phyloP scores from a whole-genome alignment of 2,888 invertebrate genomes.

The Agonopterix arenella region DNA sequence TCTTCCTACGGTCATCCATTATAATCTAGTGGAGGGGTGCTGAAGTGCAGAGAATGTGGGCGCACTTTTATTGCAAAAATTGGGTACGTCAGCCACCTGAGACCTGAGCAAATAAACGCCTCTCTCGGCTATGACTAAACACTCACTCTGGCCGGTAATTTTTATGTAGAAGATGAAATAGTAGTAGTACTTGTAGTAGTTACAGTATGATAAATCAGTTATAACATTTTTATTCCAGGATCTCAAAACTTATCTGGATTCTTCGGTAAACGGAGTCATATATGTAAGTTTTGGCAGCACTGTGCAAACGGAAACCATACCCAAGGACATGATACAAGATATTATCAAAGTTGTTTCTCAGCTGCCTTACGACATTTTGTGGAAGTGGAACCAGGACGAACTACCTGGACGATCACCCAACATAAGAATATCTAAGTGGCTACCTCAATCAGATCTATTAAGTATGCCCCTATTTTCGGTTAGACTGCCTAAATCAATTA shows the following conservation, averaged over 20 bases:
- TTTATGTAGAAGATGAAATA: no score
- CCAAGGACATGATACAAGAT: slow-evolving; percentile 25
- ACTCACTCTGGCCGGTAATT: no score
- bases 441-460: slow-evolving; percentile 32
- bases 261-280: neutral
- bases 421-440: slow-evolving; percentile 39
- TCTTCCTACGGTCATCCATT: no score
- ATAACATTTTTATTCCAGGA: neutral
- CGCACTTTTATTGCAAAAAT: no score
- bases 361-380: slow-evolving; percentile 37
- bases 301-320: neutral
- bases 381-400: slow-evolving; percentile 20
- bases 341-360: slow-evolving; percentile 37
- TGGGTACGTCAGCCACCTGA: no score
- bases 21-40: no score
- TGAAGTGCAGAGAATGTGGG: no score
- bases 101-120: no score
- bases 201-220: neutral
- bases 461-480: slow-evolving; percentile 16
- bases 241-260: neutral
- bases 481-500: no score
- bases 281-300: neutral
- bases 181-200: no score
- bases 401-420: slow-evolving; percentile 31
- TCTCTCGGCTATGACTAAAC: no score